phyloP scores from a whole-genome alignment of 2,113 vertebrate genomes.

The Phrynocephalus versicolor region DNA sequence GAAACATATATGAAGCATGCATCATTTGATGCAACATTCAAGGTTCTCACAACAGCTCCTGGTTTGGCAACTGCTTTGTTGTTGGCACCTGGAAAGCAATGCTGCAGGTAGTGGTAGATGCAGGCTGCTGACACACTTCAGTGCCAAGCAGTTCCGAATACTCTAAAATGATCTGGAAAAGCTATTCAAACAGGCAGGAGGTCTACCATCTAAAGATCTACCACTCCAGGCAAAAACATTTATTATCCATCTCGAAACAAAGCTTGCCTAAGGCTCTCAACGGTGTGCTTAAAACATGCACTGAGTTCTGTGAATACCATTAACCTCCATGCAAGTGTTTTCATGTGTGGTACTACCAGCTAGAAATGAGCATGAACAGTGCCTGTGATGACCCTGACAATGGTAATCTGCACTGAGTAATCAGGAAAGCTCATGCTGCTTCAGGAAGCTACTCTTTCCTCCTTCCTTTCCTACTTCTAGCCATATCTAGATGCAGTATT shows the following conservation, averaged over 20 bases:
- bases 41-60: too few relatives aligned
- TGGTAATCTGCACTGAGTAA: background rate
- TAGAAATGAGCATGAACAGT: background rate
- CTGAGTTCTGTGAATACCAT: too few relatives aligned
- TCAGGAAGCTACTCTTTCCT: too few relatives aligned
- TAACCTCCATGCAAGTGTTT: background rate
- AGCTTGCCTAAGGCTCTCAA: background rate
- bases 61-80: too few relatives aligned
- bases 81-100: too few relatives aligned
- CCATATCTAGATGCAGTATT: background rate
- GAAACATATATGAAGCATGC: too few relatives aligned
- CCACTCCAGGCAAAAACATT: background rate
- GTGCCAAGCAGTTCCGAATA: background rate
- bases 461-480: background rate
- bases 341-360: background rate
- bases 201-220: background rate
- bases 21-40: too few relatives aligned
- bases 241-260: background rate
- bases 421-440: background rate
- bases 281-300: background rate
- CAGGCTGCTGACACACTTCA: background rate
- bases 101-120: too few relatives aligned
- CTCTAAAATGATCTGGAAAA: background rate
- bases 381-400: background rate
- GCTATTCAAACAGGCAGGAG: background rate